A percentile compares a stretch with the other conserved stretches of the same genome.
These are phyloP conservation scores for Lordiphosa mommai DNA, from an alignment of 1,140 invertebrate species.

Conservation along the genomic window DNA sequence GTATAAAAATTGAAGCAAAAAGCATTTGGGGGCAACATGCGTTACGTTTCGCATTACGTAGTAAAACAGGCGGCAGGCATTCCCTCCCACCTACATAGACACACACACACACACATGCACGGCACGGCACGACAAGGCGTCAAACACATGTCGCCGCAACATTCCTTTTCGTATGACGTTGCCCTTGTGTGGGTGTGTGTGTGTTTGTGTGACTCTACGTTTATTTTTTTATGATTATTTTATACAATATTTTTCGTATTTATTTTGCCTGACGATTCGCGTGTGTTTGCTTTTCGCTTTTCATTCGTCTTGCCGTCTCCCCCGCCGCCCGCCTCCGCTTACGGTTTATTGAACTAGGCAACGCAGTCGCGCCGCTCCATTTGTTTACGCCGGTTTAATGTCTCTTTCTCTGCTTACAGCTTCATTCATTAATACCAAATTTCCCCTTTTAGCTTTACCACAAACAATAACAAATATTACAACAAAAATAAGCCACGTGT, in stretches of 20 bases:
- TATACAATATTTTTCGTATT: conserved; percentile 50
- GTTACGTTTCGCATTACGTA: conserved; percentile 60
- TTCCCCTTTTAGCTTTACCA: conserved; percentile 35
- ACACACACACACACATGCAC: conserved; percentile 6
- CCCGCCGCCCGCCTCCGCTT: not conserved
- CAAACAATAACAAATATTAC: conserved; percentile 15
- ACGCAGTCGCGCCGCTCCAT: conserved; percentile 12
- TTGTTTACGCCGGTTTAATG: conserved; percentile 12
- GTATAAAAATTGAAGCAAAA: conserved; percentile 47
- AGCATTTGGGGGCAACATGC: conserved; percentile 17
- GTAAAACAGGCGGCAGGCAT: conserved; percentile 47
- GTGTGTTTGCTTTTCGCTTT: conserved; percentile 49
- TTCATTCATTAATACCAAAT: conserved; percentile 39
- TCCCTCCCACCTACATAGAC: conserved; percentile 43
- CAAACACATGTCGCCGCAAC: conserved; percentile 60
- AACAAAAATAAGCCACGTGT: conserved; percentile 27
- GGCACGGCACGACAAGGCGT: conserved; percentile 15
- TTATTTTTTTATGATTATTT: conserved; percentile 64
- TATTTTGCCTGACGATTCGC: conserved; percentile 59
- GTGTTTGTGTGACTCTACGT: conserved; percentile 17
- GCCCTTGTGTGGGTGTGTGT: conserved; percentile 4
- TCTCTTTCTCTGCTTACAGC: conserved; percentile 26
- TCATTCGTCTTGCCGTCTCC: not conserved
- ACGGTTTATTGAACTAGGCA: conserved; percentile 50
- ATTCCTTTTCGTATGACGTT: conserved; percentile 50